A percentile compares a stretch with the other conserved stretches of the same genome.
Conservation (phyloP, 2,797 vertebrate genomes). For the Bucorvus abyssinicus region DNA sequence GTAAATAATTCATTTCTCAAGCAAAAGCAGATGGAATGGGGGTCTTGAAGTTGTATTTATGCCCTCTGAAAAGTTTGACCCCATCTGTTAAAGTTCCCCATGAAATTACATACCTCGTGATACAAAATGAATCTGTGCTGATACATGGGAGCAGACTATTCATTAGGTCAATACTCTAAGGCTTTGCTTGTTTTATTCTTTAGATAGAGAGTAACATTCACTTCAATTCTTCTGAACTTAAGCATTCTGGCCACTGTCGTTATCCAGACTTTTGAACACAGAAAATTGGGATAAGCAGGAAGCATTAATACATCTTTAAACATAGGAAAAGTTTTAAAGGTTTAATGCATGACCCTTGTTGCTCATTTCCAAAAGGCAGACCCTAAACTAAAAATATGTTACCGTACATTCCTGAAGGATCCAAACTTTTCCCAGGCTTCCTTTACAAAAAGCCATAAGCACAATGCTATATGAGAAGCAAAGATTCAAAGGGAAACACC, state of each 20-base stretch:
- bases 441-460: slow-evolving; percentile 15
- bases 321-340: slow-evolving; percentile 4
- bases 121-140: background rate
- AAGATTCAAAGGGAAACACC: slow-evolving; percentile 57
- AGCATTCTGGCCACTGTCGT: background rate
- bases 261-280: background rate
- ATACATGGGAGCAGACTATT: background rate
- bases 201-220: background rate
- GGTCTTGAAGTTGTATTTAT: background rate
- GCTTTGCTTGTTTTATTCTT: background rate
- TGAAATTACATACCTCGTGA: background rate
- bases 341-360: background rate
- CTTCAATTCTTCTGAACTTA: background rate
- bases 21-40: background rate
- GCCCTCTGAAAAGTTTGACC: background rate
- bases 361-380: background rate
- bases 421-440: slow-evolving; percentile 54
- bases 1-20: background rate
- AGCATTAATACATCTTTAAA: background rate
- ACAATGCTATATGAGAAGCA: slow-evolving; percentile 45
- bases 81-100: background rate
- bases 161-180: background rate
- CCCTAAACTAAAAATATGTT: slow-evolving; percentile 55
- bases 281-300: background rate
- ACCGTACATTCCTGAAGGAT: slow-evolving; percentile 44